These are phyloP conservation scores for Scortum barcoo DNA, from an alignment of 2,113 vertebrate species.

Conservation along the genomic window DNA sequence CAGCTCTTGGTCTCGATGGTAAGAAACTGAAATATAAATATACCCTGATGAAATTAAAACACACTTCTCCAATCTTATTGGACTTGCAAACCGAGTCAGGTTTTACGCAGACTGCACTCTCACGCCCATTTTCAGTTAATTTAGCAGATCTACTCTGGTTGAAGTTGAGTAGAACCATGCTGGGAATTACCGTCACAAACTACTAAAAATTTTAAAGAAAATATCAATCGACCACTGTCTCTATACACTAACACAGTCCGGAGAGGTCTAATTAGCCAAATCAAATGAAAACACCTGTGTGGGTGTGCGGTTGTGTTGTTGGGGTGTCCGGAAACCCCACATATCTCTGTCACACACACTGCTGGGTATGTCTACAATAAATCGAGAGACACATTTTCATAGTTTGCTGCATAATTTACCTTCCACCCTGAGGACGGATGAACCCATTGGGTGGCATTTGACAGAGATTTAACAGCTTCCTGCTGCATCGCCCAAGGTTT, in stretches of 20 bases:
- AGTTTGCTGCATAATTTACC: conserved; percentile 25
- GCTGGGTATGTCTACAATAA: not conserved
- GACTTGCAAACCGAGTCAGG: not conserved
- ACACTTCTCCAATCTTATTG: not conserved
- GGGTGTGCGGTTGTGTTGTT: not conserved
- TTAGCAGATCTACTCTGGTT: not conserved
- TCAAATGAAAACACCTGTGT: not conserved
- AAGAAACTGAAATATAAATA: conserved; percentile 16
- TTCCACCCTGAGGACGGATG: conserved; percentile 6
- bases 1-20: not conserved
- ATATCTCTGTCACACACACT: not conserved
- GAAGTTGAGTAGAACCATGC: not conserved
- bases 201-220: not conserved
- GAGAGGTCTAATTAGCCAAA: not conserved
- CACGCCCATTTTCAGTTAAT: conserved; percentile 6
- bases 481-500: conserved; percentile 31
- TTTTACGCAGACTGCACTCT: not conserved
- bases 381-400: conserved; percentile 15
- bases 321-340: not conserved
- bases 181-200: not conserved
- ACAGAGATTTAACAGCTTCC: conserved; percentile 43
- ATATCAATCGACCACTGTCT: not conserved
- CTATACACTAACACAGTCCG: not conserved
- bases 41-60: conserved; percentile 10
- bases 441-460: conserved; percentile 23